phyloP scores from a whole-genome alignment of 1,140 invertebrate species.

The Bombus vancouverensis region DNA sequence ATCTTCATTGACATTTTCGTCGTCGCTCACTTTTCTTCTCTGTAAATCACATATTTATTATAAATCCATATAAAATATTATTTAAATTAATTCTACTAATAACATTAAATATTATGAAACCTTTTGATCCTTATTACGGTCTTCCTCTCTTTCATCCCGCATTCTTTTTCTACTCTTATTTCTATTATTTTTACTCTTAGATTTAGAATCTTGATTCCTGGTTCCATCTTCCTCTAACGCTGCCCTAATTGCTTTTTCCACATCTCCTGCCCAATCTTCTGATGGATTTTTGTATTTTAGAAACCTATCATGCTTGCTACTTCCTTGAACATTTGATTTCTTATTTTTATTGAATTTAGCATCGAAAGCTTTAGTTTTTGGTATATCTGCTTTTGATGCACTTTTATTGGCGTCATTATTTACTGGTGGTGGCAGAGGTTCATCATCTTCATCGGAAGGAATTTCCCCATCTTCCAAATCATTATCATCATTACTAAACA shows the following conservation, averaged over 20 bases:
- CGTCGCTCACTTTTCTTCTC: conserved; percentile 78
- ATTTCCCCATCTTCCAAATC: conserved; percentile 86
- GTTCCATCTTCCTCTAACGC: conserved; percentile 83
- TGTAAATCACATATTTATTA: conserved; percentile 51
- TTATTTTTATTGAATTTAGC: conserved; percentile 77
- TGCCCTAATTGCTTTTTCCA: conserved; percentile 89
- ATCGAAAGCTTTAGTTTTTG: conserved; percentile 73
- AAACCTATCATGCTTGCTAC: conserved; percentile 70
- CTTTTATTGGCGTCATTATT: conserved; percentile 66
- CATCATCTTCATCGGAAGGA: conserved; percentile 85
- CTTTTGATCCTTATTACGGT: conserved; percentile 79
- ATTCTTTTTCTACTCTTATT: conserved; percentile 78
- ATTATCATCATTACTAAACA: conserved; percentile 76
- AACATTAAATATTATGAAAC: conserved; percentile 42
- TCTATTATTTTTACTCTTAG: conserved; percentile 80
- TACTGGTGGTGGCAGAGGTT: conserved; percentile 59
- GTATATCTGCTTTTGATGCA: conserved; percentile 63
- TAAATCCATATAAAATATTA: conserved; percentile 22
- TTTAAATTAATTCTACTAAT: conserved; percentile 26
- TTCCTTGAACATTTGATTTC: conserved; percentile 60
- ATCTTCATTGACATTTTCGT: conserved; percentile 85
- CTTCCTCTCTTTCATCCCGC: conserved; percentile 82
- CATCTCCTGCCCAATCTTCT: conserved; percentile 90
- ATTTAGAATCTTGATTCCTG: conserved; percentile 83
- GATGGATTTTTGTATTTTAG: conserved; percentile 80